Evolutionary conservation across 2,888 invertebrate genomes (phyloP), one percentile per base, ranked within the genome.

Genomic region (Protophormia terraenovae): DNA sequence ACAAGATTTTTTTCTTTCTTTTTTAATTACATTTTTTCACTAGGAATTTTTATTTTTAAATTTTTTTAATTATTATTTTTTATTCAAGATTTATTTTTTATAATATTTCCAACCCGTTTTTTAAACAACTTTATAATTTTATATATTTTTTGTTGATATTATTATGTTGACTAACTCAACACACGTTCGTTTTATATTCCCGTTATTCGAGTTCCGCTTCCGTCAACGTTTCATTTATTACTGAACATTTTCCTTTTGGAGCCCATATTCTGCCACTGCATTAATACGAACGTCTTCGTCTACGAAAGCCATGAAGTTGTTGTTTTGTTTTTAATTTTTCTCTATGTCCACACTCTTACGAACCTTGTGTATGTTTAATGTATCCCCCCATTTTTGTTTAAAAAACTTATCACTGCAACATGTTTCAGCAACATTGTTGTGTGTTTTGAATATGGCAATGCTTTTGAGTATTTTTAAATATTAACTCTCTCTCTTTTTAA

Each of bases 211-310:
- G 87, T 87, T 87, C 86, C 86, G 86, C 82, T 87, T 86, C 87
- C 86, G 87, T 83, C 87, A 87, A 87, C 83, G 87, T 88, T 87
- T 80, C 86, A 87, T 87, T 88, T 86, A 84, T 87, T 88, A 88
- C 88, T 88, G 84, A 87, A 86, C 71, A 71, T 75, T 79, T 83
- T 82, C 64, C 76, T 72, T 69, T 86, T 75, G 83, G 76, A 78
- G 76, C 62, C 75, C 24, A 62, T 75, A 66, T 62, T 62, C 76
- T 83, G 75, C 85, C 47, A 75, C 75, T 76, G 83, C 80, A 67
- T 38, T 53, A 41, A 72, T 60, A 66, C 86, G 80, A 82, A 75
- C 80, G 22, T 73, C 29, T 45, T 82, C 45, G 76, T 72, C 14
- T 19, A 64, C 71, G 76, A 82, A 79, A 72, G 32, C 12, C 35